These are phyloP conservation scores for Erpobdella octoculata DNA, from an alignment of 2,888 invertebrate species.

Conservation along the genomic window DNA sequence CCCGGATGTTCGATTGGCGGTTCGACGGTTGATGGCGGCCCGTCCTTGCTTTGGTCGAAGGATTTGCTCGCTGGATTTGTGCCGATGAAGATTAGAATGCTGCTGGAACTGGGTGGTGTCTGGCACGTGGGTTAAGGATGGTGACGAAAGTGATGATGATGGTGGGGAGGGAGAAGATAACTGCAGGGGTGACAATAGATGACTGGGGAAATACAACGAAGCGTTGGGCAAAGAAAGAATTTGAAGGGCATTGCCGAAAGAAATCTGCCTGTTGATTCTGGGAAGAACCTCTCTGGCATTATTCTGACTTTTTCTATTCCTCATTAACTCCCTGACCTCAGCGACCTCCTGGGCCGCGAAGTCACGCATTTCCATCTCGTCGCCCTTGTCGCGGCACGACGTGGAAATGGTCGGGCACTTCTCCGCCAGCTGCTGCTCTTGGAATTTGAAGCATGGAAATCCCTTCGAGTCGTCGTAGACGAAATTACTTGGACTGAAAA, in stretches of 20 bases:
- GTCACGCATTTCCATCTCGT: too few species aligned
- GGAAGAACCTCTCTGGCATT: too few species aligned
- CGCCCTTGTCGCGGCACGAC: too few species aligned
- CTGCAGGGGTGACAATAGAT: background rate
- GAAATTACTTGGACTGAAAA: conserved; percentile 64
- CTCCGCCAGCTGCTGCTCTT: conserved; percentile 41
- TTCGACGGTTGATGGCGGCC: background rate
- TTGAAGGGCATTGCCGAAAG: background rate
- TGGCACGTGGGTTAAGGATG: too few species aligned
- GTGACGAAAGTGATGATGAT: background rate
- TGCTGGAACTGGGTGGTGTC: background rate
- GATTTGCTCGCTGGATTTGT: background rate
- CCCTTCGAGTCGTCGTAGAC: conserved; percentile 94
- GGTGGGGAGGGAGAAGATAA: background rate
- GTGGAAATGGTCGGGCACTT: too few species aligned
- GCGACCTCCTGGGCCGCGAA: background rate
- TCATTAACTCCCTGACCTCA: background rate
- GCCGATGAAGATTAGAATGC: background rate
- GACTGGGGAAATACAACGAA: background rate
- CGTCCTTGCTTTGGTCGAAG: background rate
- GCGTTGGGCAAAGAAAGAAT: background rate
- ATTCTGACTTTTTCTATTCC: background rate
- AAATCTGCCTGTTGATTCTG: background rate
- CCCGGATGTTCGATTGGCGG: background rate
- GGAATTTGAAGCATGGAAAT: conserved; percentile 67